Evolutionary conservation across 2,888 invertebrate species (phyloP).

Genomic region (Strigamia crassipes): DNA sequence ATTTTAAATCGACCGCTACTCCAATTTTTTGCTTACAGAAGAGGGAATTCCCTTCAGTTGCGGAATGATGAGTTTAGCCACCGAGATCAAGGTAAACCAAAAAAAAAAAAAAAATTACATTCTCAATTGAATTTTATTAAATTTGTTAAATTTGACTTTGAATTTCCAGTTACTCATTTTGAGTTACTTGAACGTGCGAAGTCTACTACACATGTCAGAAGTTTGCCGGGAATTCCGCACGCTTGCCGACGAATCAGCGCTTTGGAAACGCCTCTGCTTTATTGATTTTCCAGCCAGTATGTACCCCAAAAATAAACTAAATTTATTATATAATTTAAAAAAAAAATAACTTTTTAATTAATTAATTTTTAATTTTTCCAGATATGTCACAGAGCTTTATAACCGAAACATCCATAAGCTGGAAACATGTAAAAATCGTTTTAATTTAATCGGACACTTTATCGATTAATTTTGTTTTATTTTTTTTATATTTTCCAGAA

Average conservation of each 20-base stretch:
- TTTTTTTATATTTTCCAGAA: conserved; percentile 9
- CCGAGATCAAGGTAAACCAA: not conserved
- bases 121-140: not conserved
- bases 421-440: conserved; percentile 2
- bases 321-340: not conserved
- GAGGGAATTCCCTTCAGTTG: conserved; percentile 41
- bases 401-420: conserved; percentile 17
- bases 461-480: not conserved
- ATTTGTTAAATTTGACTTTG: not conserved
- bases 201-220: conserved; percentile 33
- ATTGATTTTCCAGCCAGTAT: conserved; percentile 43
- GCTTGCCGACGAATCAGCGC: not conserved
- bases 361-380: no score
- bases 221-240: conserved; percentile 18
- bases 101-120: no score
- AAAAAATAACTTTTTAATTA: no score
- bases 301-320: not conserved
- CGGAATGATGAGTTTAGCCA: conserved; percentile 16
- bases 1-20: not conserved
- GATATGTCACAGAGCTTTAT: conserved; percentile 43
- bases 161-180: conserved; percentile 14
- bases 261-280: conserved; percentile 45
- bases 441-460: not conserved
- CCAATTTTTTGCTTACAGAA: not conserved
- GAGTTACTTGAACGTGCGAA: conserved; percentile 24